Percentiles rank a stretch among this genome's conserved stretches.
Conservation (phyloP, 2,797 vertebrate genomes). For the Etheostoma perlongum region DNA sequence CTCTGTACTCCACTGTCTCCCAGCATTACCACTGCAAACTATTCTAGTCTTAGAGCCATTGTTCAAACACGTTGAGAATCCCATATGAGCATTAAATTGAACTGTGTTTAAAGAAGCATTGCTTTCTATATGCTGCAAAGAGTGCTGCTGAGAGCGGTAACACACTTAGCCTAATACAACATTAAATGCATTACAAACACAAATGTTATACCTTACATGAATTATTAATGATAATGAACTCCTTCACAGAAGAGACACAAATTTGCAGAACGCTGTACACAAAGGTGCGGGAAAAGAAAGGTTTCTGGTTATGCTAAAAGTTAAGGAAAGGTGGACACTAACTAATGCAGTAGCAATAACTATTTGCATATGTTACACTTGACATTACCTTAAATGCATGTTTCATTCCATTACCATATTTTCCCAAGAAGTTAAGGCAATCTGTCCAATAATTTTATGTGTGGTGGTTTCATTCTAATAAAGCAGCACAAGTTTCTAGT, state of each 20-base stretch:
- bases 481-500: neutral
- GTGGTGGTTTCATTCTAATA: neutral
- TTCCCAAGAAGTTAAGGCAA: too few relatives aligned
- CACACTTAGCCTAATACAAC: neutral
- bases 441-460: neutral
- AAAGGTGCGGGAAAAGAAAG: neutral
- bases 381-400: too few relatives aligned
- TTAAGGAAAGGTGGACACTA: neutral
- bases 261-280: neutral
- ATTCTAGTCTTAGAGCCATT: conserved; percentile 14
- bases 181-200: neutral
- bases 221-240: neutral
- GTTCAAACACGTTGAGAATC: conserved; percentile 26
- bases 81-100: neutral
- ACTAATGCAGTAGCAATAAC: too few relatives aligned
- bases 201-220: neutral
- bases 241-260: neutral
- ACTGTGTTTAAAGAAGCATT: neutral
- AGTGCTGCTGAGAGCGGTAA: neutral
- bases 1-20: neutral
- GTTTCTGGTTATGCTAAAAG: neutral
- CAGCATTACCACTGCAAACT: neutral
- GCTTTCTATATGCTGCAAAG: neutral
- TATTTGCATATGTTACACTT: too few relatives aligned
- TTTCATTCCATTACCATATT: neutral